A percentile compares a stretch with the other conserved stretches of the same genome.
These are phyloP conservation scores for Telmatochromis sp. DNA, from an alignment of 2,113 vertebrate species.

Conservation along the genomic window DNA sequence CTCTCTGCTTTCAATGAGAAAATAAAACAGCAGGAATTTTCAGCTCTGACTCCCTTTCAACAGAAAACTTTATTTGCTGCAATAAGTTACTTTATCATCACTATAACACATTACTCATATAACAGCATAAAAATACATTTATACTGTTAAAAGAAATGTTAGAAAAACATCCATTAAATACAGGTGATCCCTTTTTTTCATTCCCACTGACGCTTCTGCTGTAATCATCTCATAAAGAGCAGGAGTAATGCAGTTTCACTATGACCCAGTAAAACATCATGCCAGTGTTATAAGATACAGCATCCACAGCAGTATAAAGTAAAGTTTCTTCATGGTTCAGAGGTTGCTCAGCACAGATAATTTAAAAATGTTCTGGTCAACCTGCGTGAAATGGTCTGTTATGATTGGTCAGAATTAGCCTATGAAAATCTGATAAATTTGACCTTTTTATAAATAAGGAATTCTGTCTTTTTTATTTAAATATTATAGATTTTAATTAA, in stretches of 20 bases:
- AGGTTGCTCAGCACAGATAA: background rate
- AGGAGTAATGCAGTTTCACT: background rate
- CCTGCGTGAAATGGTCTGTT: background rate
- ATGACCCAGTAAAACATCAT: background rate
- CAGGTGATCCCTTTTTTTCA: background rate
- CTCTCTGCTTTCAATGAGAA: background rate
- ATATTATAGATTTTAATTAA: background rate
- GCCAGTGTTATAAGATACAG: background rate
- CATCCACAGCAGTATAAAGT: background rate
- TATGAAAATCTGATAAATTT: background rate
- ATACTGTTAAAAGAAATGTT: background rate
- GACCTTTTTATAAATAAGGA: background rate
- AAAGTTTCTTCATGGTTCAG: background rate
- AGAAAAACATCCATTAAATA: background rate
- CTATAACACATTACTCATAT: background rate
- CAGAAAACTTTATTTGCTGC: background rate
- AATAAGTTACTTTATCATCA: background rate
- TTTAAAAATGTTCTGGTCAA: background rate
- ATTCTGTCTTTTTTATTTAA: background rate
- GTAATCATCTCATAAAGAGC: background rate
- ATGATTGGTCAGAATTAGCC: background rate
- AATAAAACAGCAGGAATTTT: background rate
- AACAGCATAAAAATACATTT: background rate
- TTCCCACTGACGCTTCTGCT: background rate
- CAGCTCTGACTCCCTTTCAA: background rate